Evolutionary conservation across 2,797 vertebrate genomes (phyloP).

Genomic region (Siniperca scherzeri): DNA sequence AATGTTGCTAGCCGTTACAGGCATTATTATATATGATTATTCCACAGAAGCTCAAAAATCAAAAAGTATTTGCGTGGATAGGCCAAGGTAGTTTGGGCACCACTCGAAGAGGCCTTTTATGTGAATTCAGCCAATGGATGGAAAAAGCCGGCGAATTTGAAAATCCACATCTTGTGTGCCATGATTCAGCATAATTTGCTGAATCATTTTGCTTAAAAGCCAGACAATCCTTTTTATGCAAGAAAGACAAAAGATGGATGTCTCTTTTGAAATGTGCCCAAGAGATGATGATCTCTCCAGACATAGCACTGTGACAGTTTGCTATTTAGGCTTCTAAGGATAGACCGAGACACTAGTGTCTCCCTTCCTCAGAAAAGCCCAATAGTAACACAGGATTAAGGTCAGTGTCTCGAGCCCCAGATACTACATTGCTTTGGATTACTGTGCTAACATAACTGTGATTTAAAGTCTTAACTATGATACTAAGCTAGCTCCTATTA

Average conservation of each 20-base stretch:
- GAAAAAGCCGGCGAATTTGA: conserved; percentile 1
- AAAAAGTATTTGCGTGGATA: not conserved
- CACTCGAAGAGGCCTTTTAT: not conserved
- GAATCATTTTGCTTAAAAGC: not conserved
- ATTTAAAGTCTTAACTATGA: conserved; percentile 83
- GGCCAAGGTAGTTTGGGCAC: not conserved
- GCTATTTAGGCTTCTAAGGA: conserved; percentile 62
- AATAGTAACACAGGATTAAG: conserved; percentile 82
- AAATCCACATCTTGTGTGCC: conserved; percentile 20
- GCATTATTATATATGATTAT: not conserved
- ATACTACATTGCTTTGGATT: conserved; percentile 82
- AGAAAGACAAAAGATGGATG: conserved; percentile 1
- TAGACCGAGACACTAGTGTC: conserved; percentile 27
- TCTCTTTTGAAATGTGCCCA: conserved; percentile 29
- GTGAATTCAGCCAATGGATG: not conserved
- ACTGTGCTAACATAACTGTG: conserved; percentile 82
- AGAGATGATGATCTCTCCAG: conserved; percentile 22
- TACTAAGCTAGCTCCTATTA: conserved; percentile 81
- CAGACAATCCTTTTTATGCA: not conserved
- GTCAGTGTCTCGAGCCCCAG: conserved; percentile 79
- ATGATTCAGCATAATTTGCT: not conserved
- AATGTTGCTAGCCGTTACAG: not conserved
- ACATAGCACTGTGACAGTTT: conserved; percentile 52
- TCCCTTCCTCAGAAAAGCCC: conserved; percentile 67
- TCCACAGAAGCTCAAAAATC: conserved; percentile 8